Base-by-base conservation (phyloP, 2,888 invertebrate genomes). In the Azorinus chamasolen region DNA sequence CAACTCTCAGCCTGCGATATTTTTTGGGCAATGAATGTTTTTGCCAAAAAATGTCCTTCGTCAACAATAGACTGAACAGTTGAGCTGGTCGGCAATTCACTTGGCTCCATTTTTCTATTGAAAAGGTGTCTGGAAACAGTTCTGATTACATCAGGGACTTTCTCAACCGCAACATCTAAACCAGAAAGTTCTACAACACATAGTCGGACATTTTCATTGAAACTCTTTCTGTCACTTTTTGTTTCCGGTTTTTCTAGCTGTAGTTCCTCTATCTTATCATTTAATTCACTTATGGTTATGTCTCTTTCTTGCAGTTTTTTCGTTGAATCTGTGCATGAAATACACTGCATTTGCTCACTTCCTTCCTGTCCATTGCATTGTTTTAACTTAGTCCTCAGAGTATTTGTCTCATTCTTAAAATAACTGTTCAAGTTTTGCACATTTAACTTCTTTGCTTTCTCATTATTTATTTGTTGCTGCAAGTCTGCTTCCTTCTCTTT, bases 181-280 rank as follows among this genome's bases (percentile, higher is more conserved):
- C 73, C 73, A 27, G 62, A 43, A 20, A 73, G 27, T 24, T 73
- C 73, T 22, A 73, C 53, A 1, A 59, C 59, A 62, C 74, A 79
- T 22, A 79, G 27, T 20, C 70, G 0, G 12, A 74, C 27, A 24
- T 43, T 55, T 16, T 74, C 68, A 18, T 48, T 55, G 41, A 48
- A 74, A 8, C 61, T 18, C 6, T 62, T 57, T 48, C 68, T 58
- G 22, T 41, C 41, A 45, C 68, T 57, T 51, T 59, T 73, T 18
- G 50, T 50, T 32, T 32, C 5, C 10, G 32, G 32, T 10, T 32
- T 32, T 32, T 32, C 32, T 32, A 10, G 10, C 32, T 32, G 32
- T 10, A 10, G n/a, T n/a, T n/a, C 32, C 32, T 32, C 32, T 32
- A 32, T 32, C 10, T n/a, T n/a, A n/a, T n/a, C n/a, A n/a, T n/a